Evolutionary conservation across 2,113 vertebrate genomes (phyloP), one percentile per base, ranked within the genome.

Genomic region (Planiliza haematocheilus): DNA sequence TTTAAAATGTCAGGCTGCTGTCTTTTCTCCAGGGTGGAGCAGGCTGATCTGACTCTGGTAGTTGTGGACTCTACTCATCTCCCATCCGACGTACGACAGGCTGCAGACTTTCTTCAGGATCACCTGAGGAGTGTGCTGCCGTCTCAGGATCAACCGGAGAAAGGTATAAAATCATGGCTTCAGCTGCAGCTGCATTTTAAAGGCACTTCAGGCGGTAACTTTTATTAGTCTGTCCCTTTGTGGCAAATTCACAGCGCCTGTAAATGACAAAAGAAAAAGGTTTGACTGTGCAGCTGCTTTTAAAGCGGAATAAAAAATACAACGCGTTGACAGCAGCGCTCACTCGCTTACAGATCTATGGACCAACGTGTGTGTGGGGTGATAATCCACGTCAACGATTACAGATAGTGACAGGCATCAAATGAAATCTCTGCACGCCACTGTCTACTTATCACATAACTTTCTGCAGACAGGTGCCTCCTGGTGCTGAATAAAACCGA

Each of bases 31-130:
- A 92, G 91, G 67, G 69, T 92, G 77, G 70, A 88, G 36, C 85
- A 89, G 79, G 91, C 91, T 0, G 91, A 92, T 82, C 74, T 92
- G 87, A 89, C 87, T 8, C 77, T 92, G 67, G 71, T 92, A 71
- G 88, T 92, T 12, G 85, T 90, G 66, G 91, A 92, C 67, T 86
- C 61, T 45, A 30, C 74, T 52, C 37, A 56, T 7, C 71, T 92
- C 6, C 82, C 82, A 7, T 39, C 67, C n/a, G 78, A 89, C 3
- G 21, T 18, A 8, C 65, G 56, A 17, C 14, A 60, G 48, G 81
- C 79, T n/a, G 52, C 20, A 36, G 52, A n/a, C 10, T 72, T 88
- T 66, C 88, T 92, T 1, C 83, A 49, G 58, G 66, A 30, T 1
- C 58, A 91, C 59, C 63, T 92, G 50, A 62, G 42, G 4, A 77